Conservation (phyloP, 2,888 invertebrate species). For the Podabrus alpinus region DNA sequence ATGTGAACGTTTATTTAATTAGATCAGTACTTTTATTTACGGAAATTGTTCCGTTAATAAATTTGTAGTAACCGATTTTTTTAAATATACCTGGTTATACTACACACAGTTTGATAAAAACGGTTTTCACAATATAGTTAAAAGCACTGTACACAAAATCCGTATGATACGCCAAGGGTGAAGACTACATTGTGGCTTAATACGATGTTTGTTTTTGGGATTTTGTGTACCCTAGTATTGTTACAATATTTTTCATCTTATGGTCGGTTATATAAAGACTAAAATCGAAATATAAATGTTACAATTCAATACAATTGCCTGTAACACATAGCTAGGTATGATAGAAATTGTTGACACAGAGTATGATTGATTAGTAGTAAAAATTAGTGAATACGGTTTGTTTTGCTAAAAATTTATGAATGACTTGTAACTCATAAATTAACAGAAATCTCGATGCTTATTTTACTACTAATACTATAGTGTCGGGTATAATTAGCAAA, state of each 20-base stretch:
- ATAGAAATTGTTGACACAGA: constrained; percentile 48
- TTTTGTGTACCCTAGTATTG: constrained; percentile 47
- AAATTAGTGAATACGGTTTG: constrained; percentile 42
- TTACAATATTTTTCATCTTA: constrained; percentile 33
- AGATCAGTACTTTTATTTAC: background rate
- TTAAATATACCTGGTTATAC: background rate
- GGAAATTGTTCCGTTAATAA: background rate
- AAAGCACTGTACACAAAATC: constrained; percentile 8
- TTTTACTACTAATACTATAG: background rate
- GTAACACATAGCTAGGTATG: constrained; percentile 37
- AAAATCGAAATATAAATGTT: constrained; percentile 15
- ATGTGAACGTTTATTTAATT: background rate
- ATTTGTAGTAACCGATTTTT: background rate
- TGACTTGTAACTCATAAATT: background rate
- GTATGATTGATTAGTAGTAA: constrained; percentile 50
- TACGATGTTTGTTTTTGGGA: constrained; percentile 52
- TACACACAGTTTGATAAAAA: too few relatives aligned
- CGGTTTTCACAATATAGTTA: constrained; percentile 18
- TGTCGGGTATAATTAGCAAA: background rate
- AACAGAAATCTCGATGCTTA: background rate
- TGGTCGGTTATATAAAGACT: constrained; percentile 19
- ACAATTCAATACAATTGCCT: constrained; percentile 39
- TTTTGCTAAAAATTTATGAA: background rate
- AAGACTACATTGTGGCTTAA: constrained; percentile 45
- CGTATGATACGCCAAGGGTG: constrained; percentile 35